Conservation (phyloP, 2,888 invertebrate species). For the Philonicus albiceps region DNA sequence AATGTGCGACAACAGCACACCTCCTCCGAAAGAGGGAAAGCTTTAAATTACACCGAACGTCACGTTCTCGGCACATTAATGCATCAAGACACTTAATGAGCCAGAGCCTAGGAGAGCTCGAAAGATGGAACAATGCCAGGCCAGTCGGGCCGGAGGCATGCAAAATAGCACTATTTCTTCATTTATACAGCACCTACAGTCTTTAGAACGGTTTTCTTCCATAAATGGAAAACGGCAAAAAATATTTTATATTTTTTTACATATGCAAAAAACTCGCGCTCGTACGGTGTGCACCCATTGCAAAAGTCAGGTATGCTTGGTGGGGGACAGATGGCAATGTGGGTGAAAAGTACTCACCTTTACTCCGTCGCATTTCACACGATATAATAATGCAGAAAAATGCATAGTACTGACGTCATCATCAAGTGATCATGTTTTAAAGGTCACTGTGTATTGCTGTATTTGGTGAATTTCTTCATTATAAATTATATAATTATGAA, state of each 20-base stretch:
- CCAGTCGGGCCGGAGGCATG: not conserved
- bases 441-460: not conserved
- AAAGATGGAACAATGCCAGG: not conserved
- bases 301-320: constrained; percentile 8
- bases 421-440: not conserved
- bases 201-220: not conserved
- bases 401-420: not conserved
- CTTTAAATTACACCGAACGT: constrained; percentile 32
- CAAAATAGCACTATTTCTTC: not conserved
- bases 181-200: not conserved
- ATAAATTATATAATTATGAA: not conserved
- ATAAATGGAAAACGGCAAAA: not conserved
- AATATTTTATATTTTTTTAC: not conserved
- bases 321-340: not conserved
- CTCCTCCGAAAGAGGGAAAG: constrained; percentile 18
- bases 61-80: constrained; percentile 22
- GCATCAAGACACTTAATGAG: not conserved
- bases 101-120: not conserved
- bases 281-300: not conserved
- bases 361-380: not conserved
- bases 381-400: not conserved
- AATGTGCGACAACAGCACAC: constrained; percentile 8
- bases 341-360: not conserved
- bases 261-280: not conserved
- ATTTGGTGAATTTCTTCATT: not conserved